Evolutionary conservation across 2,797 vertebrate genomes (phyloP), one percentile per base, ranked within the genome.

Genomic region (Agapornis canus): DNA sequence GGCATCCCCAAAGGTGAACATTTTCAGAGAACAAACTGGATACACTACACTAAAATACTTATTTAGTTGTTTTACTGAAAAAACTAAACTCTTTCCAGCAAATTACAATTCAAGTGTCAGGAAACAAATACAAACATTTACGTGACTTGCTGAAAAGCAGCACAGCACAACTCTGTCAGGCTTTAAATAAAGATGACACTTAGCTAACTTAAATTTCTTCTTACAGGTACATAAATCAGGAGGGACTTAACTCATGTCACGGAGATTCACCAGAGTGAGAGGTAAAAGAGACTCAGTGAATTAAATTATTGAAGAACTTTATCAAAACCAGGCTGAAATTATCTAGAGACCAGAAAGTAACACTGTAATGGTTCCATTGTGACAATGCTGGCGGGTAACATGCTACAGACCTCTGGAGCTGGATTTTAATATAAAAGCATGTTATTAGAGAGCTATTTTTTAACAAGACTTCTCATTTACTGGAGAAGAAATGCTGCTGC

Each of bases 251-350:
- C 76, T 82, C 32, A 81, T 78, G 89, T 64, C 47, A 54, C 2
- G 27, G 39, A 85, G 48, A 90, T 57, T 82, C 90, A 92, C n/a
- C 56, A 64, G 54, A 52, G 64, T n/a, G 75, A 90, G 75, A 82
- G 13, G 45, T 45, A 86, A 90, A 84, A 0, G 26, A 90, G 80
- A 79, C 32, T 37, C 2, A 0, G 39, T n/a, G 76, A 94, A 92
- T 86, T 95, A 68, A 90, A 94, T 91, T 82, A 91, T 86, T 82
- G 69, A 95, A 60, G 65, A 80, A 92, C 57, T 92, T 92, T 87
- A 94, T 69, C 79, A 83, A 86, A 93, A 83, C 25, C 57, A 90
- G 45, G 56, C 35, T 83, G 72, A 86, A 91, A 91, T 42, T 86
- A 68, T 45, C 91, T 83, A 1, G 5, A 65, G 80, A 87, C 42